A percentile compares a stretch with the other conserved stretches of the same genome.
Conservation (phyloP, 2,888 invertebrate genomes). For the Euphydryas editha region DNA sequence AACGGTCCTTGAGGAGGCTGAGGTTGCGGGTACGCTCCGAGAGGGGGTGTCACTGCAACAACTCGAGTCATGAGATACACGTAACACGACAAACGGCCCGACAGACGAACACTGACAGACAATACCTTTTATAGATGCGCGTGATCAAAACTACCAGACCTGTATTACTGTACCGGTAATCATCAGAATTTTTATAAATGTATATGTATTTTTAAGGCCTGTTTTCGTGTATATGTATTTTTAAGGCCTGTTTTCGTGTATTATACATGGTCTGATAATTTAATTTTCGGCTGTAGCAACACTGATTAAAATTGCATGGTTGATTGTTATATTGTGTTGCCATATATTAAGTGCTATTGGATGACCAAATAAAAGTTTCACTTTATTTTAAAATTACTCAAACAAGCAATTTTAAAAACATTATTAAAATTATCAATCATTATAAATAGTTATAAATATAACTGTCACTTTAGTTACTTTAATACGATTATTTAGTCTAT, state of each 20-base stretch:
- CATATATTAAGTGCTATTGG: constrained; percentile 34
- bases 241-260: not conserved
- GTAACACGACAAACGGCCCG: constrained; percentile 30
- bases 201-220: not conserved
- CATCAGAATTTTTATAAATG: too few relatives aligned
- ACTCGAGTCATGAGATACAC: constrained; percentile 51
- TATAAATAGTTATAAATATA: not conserved
- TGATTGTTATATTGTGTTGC: constrained; percentile 40
- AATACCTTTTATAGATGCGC: constrained; percentile 25
- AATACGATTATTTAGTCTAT: constrained; percentile 33
- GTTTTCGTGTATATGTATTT: not conserved
- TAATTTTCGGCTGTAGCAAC: constrained; percentile 31
- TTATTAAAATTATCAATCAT: not conserved
- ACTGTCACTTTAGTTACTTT: not conserved
- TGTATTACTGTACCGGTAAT: not conserved
- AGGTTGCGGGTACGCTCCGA: constrained; percentile 84
- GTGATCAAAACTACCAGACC: constrained; percentile 16
- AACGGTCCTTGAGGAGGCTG: constrained; percentile 85
- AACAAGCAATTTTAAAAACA: constrained; percentile 1
- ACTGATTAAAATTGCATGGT: constrained; percentile 37
- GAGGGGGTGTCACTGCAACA: constrained; percentile 82
- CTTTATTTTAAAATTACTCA: not conserved
- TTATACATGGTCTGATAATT: constrained; percentile 16
- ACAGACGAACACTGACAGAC: constrained; percentile 41
- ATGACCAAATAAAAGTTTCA: constrained; percentile 28